These are phyloP conservation scores for Myripristis jacobus DNA, from an alignment of 2,797 vertebrate species.

Conservation along the genomic window DNA sequence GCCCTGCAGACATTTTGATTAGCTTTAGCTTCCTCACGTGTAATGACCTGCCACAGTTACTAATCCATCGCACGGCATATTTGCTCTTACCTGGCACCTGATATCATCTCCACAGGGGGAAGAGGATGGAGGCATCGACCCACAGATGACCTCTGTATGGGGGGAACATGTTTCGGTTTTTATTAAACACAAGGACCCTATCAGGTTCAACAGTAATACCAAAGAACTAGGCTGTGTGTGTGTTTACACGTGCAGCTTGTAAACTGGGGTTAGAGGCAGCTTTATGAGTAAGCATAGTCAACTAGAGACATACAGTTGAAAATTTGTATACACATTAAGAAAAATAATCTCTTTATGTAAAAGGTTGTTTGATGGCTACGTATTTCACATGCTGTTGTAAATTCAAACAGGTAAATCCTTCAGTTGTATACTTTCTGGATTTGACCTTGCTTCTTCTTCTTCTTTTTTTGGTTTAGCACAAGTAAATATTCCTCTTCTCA, in stretches of 20 bases:
- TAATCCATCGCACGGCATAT: constrained; percentile 58
- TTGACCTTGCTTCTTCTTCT: too few species aligned
- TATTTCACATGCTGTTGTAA: constrained; percentile 4
- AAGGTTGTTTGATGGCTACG: background rate
- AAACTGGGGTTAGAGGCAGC: background rate
- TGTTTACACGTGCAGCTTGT: background rate
- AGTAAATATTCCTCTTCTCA: background rate
- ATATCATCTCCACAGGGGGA: background rate
- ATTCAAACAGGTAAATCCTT: background rate
- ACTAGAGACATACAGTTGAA: background rate
- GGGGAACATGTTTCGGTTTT: constrained; percentile 12
- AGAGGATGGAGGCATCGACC: constrained; percentile 15
- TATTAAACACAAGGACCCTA: constrained; percentile 4
- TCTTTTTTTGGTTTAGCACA: too few species aligned
- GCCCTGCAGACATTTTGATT: constrained; percentile 48
- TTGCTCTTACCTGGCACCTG: background rate
- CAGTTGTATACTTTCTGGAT: too few species aligned
- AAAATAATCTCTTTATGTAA: background rate
- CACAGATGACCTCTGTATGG: constrained; percentile 19
- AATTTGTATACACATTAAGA: background rate
- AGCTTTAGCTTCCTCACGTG: constrained; percentile 57
- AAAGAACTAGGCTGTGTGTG: background rate
- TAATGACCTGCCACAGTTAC: constrained; percentile 66
- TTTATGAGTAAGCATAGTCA: background rate
- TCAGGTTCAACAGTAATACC: constrained; percentile 8